Percentiles rank a stretch among this genome's conserved stretches.
phyloP scores from a whole-genome alignment of 2,113 vertebrate species.

The Scomber scombrus region DNA sequence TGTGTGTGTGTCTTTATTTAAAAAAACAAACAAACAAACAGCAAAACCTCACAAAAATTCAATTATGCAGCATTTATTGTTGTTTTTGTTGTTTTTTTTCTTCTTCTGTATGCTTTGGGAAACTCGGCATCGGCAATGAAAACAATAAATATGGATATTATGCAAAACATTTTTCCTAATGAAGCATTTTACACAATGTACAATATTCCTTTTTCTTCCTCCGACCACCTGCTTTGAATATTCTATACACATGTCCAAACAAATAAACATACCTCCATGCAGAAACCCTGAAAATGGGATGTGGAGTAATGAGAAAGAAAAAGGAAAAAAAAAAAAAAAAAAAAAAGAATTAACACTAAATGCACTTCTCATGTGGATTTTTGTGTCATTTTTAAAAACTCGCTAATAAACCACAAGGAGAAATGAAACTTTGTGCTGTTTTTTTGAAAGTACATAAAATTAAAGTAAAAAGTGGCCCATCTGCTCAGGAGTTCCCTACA shows the following conservation, averaged over 20 bases:
- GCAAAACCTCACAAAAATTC: constrained; percentile 6
- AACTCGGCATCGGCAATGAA: constrained; percentile 93
- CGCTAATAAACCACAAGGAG: constrained; percentile 88
- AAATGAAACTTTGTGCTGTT: constrained; percentile 88
- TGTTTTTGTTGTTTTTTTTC: constrained; percentile 70
- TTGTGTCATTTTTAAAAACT: constrained; percentile 72
- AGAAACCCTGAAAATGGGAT: constrained; percentile 86
- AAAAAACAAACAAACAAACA: constrained; percentile 2
- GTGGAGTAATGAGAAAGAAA: constrained; percentile 61
- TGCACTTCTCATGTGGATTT: constrained; percentile 59
- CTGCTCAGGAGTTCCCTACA: constrained; percentile 70
- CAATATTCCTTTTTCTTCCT: constrained; percentile 80
- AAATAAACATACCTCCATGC: constrained; percentile 91
- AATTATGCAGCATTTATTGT: constrained; percentile 85
- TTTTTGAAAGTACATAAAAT: constrained; percentile 79
- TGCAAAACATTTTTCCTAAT: constrained; percentile 97
- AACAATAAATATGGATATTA: constrained; percentile 99
- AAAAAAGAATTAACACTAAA: constrained; percentile 46
- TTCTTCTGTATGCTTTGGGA: constrained; percentile 88
- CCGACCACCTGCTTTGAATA: constrained; percentile 78
- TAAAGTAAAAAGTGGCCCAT: constrained; percentile 84
- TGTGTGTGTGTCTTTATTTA: background rate
- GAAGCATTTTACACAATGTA: constrained; percentile 99
- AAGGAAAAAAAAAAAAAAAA: background rate
- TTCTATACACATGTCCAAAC: constrained; percentile 90